These are phyloP conservation scores for Autographa gamma DNA, from an alignment of 2,888 invertebrate species.

Conservation along the genomic window DNA sequence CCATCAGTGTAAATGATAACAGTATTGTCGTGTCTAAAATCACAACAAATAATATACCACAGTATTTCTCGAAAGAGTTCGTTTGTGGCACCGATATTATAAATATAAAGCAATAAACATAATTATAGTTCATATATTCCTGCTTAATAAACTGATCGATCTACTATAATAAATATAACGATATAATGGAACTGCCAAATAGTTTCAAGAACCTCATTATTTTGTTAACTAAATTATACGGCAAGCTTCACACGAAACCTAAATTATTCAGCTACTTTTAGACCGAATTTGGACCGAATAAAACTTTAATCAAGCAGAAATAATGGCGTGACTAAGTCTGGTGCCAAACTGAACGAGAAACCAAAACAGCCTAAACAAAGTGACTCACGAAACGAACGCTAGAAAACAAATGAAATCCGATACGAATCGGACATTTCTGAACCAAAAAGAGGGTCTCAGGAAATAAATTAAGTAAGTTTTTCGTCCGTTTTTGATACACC, in stretches of 20 bases:
- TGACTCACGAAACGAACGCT: not conserved
- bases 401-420: constrained; percentile 2
- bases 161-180: not conserved
- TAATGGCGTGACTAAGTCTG: not conserved
- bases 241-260: constrained; percentile 2
- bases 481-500: constrained; percentile 2
- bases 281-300: not conserved
- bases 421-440: not conserved
- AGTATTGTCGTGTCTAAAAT: no score
- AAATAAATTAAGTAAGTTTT: not conserved
- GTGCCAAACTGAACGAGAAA: not conserved
- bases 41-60: no score
- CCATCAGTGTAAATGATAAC: not conserved
- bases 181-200: not conserved
- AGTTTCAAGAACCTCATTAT: not conserved
- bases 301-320: not conserved
- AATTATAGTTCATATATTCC: not conserved
- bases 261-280: not conserved
- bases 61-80: no score
- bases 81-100: no score
- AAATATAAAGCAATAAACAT: no score
- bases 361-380: not conserved
- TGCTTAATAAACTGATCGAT: not conserved
- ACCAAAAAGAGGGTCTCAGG: not conserved
- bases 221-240: not conserved